Evolutionary conservation across 2,888 invertebrate genomes (phyloP).

Genomic region (Zelleria hepariella): DNA sequence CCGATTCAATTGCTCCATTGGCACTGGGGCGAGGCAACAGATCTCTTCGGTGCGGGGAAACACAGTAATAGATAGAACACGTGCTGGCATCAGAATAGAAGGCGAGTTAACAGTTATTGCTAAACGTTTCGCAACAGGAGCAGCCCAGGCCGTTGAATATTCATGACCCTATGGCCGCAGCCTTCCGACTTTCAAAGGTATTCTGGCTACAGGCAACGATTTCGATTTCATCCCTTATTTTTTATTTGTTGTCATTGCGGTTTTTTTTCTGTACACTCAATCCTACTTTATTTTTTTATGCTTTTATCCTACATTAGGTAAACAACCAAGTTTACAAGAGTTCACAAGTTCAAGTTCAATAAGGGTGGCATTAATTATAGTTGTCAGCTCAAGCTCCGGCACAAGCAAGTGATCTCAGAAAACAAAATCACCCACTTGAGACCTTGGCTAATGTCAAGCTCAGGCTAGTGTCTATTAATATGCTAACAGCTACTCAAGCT

Average conservation of each 20-base stretch:
- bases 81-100: constrained; percentile 9
- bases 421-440: too few relatives aligned
- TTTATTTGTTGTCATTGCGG: not conserved
- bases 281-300: too few relatives aligned
- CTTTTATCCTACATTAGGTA: too few relatives aligned
- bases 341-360: too few relatives aligned
- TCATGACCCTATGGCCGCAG: constrained; percentile 2
- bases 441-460: too few relatives aligned
- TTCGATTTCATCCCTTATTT: not conserved
- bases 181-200: not conserved
- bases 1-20: constrained; percentile 3
- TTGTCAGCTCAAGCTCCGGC: too few relatives aligned
- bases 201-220: not conserved
- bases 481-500: too few relatives aligned
- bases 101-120: constrained; percentile 13
- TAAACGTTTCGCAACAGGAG: constrained; percentile 10
- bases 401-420: too few relatives aligned
- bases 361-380: too few relatives aligned
- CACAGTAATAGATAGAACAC: constrained; percentile 11
- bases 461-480: too few relatives aligned
- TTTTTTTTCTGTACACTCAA: too few relatives aligned
- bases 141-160: constrained; percentile 9
- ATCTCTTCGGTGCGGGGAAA: not conserved
- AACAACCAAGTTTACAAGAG: too few relatives aligned
- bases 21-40: not conserved